These are phyloP conservation scores for Triplophysa siluroides DNA, from an alignment of 2,113 vertebrate genomes.

Conservation along the genomic window DNA sequence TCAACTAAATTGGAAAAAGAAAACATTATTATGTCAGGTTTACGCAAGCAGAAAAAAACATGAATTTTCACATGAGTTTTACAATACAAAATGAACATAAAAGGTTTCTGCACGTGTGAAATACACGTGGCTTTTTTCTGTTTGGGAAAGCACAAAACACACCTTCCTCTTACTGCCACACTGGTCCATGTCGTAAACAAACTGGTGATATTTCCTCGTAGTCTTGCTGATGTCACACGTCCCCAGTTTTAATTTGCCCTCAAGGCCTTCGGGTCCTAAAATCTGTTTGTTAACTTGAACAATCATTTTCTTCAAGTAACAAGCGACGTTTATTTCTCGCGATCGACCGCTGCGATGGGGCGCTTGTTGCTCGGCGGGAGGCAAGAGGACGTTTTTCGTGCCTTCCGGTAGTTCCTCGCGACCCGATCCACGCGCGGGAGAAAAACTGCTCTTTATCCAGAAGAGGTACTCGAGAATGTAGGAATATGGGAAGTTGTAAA, in stretches of 20 bases:
- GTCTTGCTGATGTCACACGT: slow-evolving; percentile 57
- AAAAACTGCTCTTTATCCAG: slow-evolving; percentile 58
- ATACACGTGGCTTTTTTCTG: too few species aligned
- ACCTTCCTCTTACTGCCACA: slow-evolving; percentile 68
- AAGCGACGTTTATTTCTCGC: slow-evolving; percentile 53
- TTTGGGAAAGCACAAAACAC: not conserved
- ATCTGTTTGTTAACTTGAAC: slow-evolving; percentile 60
- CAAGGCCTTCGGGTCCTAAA: slow-evolving; percentile 21
- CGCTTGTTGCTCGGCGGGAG: not conserved
- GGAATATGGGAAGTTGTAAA: slow-evolving; percentile 64
- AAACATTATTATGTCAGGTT: not conserved
- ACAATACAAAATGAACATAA: too few species aligned
- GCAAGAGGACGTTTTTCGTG: slow-evolving; percentile 58
- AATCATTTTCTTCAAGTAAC: slow-evolving; percentile 57
- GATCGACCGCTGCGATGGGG: not conserved
- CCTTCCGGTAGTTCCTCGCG: slow-evolving; percentile 48
- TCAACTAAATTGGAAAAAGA: slow-evolving; percentile 52
- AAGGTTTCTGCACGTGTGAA: too few species aligned
- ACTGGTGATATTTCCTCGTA: slow-evolving; percentile 55
- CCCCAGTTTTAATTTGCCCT: slow-evolving; percentile 59
- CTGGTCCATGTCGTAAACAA: slow-evolving; percentile 56
- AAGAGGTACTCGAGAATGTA: slow-evolving; percentile 59
- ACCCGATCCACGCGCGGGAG: slow-evolving; percentile 51
- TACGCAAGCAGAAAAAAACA: not conserved
- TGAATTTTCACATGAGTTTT: too few species aligned